These are phyloP conservation scores for Melieria picta DNA, from an alignment of 2,888 invertebrate species.

Conservation along the genomic window DNA sequence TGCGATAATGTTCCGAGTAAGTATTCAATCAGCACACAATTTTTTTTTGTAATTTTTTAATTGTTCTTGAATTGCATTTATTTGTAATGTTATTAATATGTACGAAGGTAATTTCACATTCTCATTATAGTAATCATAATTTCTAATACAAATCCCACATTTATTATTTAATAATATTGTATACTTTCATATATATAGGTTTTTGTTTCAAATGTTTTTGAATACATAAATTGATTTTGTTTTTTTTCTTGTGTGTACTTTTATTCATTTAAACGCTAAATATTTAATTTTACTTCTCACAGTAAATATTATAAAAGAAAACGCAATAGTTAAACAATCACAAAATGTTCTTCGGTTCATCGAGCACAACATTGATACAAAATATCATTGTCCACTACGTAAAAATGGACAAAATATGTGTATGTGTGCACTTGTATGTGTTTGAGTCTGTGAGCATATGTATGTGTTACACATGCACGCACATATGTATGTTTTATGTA, in stretches of 20 bases:
- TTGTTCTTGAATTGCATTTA: slow-evolving; percentile 17
- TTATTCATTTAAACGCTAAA: slow-evolving; percentile 14
- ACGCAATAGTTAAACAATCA: slow-evolving; percentile 48
- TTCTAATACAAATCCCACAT: slow-evolving; percentile 37
- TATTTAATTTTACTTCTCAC: slow-evolving; percentile 19
- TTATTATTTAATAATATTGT: slow-evolving; percentile 34
- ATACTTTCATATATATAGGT: slow-evolving; percentile 33
- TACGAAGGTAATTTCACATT: slow-evolving; percentile 35
- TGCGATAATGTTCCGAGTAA: too few relatives aligned
- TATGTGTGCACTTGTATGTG: background rate
- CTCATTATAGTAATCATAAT: slow-evolving; percentile 12
- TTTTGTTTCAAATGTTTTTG: slow-evolving; percentile 21
- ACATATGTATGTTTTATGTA: slow-evolving; percentile 31
- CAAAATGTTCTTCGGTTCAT: slow-evolving; percentile 42
- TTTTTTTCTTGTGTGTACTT: slow-evolving; percentile 1
- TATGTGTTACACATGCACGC: slow-evolving; percentile 8
- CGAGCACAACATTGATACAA: slow-evolving; percentile 6
- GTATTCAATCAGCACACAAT: too few relatives aligned
- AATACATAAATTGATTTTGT: slow-evolving; percentile 17
- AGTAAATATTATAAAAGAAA: background rate
- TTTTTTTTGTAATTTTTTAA: too few relatives aligned
- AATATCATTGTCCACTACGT: background rate
- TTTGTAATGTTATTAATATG: slow-evolving; percentile 38
- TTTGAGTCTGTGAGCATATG: background rate
- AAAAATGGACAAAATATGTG: slow-evolving; percentile 13